These are phyloP conservation scores for Dromococcyx pavoninus DNA, from an alignment of 2,797 vertebrate genomes.

Conservation along the genomic window DNA sequence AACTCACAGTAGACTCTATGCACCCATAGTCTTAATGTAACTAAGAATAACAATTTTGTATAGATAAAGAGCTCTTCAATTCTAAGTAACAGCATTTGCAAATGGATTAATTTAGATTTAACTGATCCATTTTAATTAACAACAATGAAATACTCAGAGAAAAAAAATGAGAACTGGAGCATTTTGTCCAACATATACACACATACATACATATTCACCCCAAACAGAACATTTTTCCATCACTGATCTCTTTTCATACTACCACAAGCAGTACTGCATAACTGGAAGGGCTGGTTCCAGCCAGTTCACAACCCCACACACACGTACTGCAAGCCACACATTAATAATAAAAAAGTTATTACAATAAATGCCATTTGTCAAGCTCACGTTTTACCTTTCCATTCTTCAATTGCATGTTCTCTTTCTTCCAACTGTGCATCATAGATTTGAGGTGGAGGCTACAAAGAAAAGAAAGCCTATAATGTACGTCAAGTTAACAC, in stretches of 20 bases:
- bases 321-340: accelerated
- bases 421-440: slow-evolving; percentile 96
- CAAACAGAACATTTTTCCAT: too few relatives aligned
- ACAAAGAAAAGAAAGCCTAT: slow-evolving; percentile 41
- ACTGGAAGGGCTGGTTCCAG: neutral
- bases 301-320: neutral
- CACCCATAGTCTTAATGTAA: neutral
- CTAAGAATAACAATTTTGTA: neutral
- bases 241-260: too few relatives aligned
- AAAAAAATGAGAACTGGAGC: neutral
- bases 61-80: neutral
- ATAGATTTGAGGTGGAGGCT: slow-evolving; percentile 97
- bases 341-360: neutral
- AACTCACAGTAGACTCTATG: neutral
- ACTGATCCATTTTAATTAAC: neutral
- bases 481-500: neutral
- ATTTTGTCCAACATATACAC: neutral
- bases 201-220: neutral
- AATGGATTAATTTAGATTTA: neutral
- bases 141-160: neutral
- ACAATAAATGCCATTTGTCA: neutral
- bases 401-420: slow-evolving; percentile 95
- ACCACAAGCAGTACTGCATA: neutral
- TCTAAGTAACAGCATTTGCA: neutral
- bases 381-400: slow-evolving; percentile 87